Evolutionary conservation across 2,113 vertebrate species (phyloP).

Genomic region (Vicugna pacos): DNA sequence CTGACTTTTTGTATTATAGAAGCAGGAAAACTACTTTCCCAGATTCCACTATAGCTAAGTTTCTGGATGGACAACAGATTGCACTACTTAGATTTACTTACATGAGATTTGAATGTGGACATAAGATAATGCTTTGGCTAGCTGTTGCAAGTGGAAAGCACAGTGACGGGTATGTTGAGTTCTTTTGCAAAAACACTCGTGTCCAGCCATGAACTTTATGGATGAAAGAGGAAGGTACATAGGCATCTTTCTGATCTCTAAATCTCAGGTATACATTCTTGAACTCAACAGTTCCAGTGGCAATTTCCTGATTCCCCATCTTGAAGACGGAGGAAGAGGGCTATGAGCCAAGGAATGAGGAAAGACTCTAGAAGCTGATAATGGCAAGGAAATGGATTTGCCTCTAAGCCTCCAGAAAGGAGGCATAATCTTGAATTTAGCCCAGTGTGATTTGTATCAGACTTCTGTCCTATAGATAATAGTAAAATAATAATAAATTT

Average conservation of each 20-base stretch:
- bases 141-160: background rate
- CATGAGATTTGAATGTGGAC: background rate
- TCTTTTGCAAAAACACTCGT: background rate
- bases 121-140: background rate
- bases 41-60: background rate
- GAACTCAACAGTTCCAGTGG: background rate
- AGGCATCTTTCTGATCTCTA: background rate
- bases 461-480: background rate
- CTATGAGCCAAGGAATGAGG: background rate
- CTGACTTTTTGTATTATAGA: background rate
- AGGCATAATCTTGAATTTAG: background rate
- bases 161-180: background rate
- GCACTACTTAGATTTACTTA: background rate
- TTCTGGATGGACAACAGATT: background rate
- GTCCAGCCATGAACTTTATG: background rate
- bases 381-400: background rate
- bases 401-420: background rate
- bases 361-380: background rate
- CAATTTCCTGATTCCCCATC: background rate
- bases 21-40: background rate
- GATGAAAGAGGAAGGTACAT: background rate
- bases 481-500: background rate
- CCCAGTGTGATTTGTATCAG: background rate
- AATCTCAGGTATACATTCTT: background rate
- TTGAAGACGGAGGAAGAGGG: background rate